Conservation (phyloP, 2,113 vertebrate genomes). For the Oryzias celebensis region DNA sequence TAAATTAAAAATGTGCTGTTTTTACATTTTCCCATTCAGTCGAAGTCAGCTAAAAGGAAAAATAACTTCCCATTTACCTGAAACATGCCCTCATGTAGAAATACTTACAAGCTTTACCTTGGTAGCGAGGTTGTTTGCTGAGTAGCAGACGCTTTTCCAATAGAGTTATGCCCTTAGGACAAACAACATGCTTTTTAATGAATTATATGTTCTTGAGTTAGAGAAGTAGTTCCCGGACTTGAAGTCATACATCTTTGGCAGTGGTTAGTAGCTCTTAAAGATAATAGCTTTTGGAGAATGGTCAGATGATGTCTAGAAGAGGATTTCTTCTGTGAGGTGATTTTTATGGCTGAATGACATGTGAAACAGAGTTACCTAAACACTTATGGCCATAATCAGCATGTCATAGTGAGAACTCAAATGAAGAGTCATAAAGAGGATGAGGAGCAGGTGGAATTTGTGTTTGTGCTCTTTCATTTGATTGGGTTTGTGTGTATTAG, state of each 20-base stretch:
- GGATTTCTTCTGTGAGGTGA: neutral
- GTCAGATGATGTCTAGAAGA: slow-evolving; percentile 1
- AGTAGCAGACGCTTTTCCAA: neutral
- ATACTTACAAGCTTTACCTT: neutral
- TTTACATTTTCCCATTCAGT: neutral
- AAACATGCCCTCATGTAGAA: neutral
- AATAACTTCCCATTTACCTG: neutral
- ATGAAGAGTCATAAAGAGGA: slow-evolving; percentile 15
- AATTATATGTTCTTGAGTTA: slow-evolving; percentile 13
- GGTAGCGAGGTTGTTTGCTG: neutral
- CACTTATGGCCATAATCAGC: slow-evolving; percentile 3
- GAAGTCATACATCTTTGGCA: slow-evolving; percentile 11
- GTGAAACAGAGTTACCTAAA: slow-evolving; percentile 2
- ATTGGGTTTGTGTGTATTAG: slow-evolving; percentile 12
- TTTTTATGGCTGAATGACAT: neutral
- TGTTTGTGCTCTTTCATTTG: slow-evolving; percentile 5
- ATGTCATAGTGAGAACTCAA: slow-evolving; percentile 9
- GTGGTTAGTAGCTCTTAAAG: neutral
- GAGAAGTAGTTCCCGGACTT: slow-evolving; percentile 3
- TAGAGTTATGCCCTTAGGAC: neutral
- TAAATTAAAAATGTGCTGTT: neutral
- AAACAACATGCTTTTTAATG: slow-evolving; percentile 19
- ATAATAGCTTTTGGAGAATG: slow-evolving; percentile 7
- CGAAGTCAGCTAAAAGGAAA: neutral
- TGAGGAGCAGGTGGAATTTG: slow-evolving; percentile 9